Conservation (phyloP, 2,888 invertebrate species). For the Macrophya alboannulata region DNA sequence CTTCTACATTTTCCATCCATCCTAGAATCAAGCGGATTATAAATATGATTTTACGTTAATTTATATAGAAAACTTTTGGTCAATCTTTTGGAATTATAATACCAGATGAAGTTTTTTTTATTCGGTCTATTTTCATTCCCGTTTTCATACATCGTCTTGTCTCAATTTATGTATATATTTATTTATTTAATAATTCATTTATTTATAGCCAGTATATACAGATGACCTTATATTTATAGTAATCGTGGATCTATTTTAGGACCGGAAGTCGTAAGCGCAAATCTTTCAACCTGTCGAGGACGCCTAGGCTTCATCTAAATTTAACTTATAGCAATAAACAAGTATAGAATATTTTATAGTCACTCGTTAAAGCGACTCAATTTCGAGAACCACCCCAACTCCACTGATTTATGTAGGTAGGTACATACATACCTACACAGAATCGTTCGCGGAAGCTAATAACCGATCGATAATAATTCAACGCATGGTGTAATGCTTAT, state of each 20-base stretch:
- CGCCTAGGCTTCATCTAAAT: not conserved
- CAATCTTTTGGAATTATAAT: not conserved
- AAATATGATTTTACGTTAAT: not conserved
- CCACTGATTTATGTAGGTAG: not conserved
- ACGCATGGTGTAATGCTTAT: not conserved
- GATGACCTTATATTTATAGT: not conserved
- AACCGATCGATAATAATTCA: not conserved
- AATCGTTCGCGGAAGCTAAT: not conserved
- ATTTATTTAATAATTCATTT: not conserved
- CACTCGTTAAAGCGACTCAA: not conserved
- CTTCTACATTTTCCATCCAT: constrained; percentile 14
- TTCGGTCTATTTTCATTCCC: not conserved
- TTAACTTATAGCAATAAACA: constrained; percentile 4
- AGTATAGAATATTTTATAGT: not conserved
- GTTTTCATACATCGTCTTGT: not conserved
- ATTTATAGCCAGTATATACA: not conserved
- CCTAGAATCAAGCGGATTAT: not conserved
- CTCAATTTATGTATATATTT: not conserved
- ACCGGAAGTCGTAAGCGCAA: constrained; percentile 4
- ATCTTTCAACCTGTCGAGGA: not conserved
- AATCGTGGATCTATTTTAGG: not conserved
- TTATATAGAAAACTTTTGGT: not conserved
- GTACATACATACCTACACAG: not conserved
- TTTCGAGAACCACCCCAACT: not conserved
- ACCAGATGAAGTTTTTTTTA: not conserved